phyloP scores from a whole-genome alignment of 2,113 vertebrate species.

The Corythornis madagascariensis region DNA sequence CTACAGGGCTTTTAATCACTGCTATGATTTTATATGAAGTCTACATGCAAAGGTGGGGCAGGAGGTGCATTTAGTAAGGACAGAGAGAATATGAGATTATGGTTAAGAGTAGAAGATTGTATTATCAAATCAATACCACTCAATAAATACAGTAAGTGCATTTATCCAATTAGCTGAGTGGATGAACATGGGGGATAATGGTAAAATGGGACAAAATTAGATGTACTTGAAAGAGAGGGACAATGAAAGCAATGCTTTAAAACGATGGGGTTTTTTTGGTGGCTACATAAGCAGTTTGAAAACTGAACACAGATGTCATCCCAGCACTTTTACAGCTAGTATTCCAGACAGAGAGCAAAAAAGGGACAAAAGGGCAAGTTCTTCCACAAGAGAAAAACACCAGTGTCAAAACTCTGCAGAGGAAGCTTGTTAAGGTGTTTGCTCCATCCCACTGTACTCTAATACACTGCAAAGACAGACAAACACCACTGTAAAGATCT shows the following conservation, averaged over 20 bases:
- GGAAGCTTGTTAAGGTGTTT: constrained; percentile 1
- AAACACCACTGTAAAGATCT: background rate
- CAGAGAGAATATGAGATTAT: background rate
- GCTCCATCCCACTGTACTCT: background rate
- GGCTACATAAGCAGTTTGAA: background rate
- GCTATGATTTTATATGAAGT: background rate
- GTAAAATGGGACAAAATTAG: background rate
- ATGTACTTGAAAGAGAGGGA: background rate
- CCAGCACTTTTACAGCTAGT: background rate
- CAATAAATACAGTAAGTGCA: background rate
- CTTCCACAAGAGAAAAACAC: background rate
- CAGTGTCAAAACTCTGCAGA: background rate
- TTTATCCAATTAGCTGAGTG: constrained; percentile 6
- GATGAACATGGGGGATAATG: background rate
- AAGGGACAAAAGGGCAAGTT: background rate
- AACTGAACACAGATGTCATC: background rate
- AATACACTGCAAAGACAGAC: background rate
- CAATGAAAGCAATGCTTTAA: background rate
- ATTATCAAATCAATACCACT: background rate
- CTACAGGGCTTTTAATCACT: background rate
- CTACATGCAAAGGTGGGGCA: background rate
- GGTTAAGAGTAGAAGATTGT: background rate
- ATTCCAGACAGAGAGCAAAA: background rate
- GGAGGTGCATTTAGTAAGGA: background rate
- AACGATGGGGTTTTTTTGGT: background rate